A percentile compares a stretch with the other conserved stretches of the same genome.
These are phyloP conservation scores for Drosophila affinis DNA, from an alignment of 2,888 invertebrate species.

Conservation along the genomic window DNA sequence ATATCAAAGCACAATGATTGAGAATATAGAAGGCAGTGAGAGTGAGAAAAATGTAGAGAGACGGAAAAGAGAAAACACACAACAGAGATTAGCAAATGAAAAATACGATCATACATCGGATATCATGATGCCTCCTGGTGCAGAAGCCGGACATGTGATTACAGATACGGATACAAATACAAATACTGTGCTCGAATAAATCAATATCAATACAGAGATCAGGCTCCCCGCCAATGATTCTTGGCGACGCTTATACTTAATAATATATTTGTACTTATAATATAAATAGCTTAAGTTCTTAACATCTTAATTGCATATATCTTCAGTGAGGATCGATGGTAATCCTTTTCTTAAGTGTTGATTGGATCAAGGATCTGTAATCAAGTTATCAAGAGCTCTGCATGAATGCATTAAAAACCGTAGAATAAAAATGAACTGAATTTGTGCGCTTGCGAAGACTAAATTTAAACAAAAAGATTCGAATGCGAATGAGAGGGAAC, in stretches of 20 bases:
- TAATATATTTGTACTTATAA: background rate
- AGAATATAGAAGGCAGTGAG: background rate
- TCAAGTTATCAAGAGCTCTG: too few relatives aligned
- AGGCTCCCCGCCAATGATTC: background rate
- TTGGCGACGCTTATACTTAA: background rate
- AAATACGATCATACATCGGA: slow-evolving; percentile 2
- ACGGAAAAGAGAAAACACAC: slow-evolving; percentile 17
- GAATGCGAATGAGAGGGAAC: too few relatives aligned
- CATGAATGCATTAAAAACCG: too few relatives aligned
- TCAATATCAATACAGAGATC: background rate
- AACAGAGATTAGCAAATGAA: slow-evolving; percentile 42
- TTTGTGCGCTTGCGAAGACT: too few relatives aligned
- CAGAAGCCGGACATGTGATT: slow-evolving; percentile 13
- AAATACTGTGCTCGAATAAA: background rate
- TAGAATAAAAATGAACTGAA: too few relatives aligned
- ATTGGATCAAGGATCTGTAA: too few relatives aligned
- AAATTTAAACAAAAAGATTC: too few relatives aligned
- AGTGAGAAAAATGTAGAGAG: slow-evolving; percentile 21
- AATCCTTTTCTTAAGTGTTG: too few relatives aligned
- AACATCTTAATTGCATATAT: too few relatives aligned
- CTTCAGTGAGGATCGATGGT: background rate
- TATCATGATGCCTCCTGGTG: slow-evolving; percentile 6
- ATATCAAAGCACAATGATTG: slow-evolving; percentile 21
- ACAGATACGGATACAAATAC: slow-evolving; percentile 5
- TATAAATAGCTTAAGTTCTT: too few relatives aligned